Conservation (phyloP, 2,113 vertebrate species). For the Lichenostomus cassidix region DNA sequence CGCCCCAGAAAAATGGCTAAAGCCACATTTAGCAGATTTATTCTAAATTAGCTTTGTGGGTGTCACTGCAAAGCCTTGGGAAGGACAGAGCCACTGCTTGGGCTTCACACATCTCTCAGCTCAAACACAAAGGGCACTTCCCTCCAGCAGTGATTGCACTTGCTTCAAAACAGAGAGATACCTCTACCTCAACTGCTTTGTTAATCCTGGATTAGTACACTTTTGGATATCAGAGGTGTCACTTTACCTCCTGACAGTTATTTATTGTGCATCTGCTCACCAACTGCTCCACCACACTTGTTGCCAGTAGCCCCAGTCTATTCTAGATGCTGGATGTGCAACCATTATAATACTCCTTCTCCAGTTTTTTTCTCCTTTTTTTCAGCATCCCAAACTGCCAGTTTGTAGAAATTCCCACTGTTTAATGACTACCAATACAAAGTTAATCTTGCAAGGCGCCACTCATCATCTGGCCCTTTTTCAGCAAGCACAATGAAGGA, state of each 20-base stretch:
- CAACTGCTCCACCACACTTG: constrained; percentile 19
- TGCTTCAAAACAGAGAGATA: background rate
- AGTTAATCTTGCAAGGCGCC: background rate
- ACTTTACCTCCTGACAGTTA: background rate
- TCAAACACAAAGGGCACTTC: background rate
- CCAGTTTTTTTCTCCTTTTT: background rate
- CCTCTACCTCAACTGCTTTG: background rate
- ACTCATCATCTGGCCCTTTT: background rate
- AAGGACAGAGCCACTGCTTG: fast-evolving
- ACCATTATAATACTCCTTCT: background rate
- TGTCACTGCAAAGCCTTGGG: background rate
- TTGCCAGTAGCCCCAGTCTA: background rate
- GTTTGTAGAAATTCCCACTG: background rate
- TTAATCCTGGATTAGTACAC: background rate
- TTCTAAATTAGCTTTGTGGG: background rate
- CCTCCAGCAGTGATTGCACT: background rate
- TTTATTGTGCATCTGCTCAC: background rate
- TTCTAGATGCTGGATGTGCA: background rate
- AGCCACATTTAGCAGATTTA: background rate
- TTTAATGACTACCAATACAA: background rate
- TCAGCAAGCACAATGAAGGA: constrained; percentile 1
- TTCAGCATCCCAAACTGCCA: background rate
- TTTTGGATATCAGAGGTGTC: background rate
- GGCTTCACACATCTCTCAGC: background rate
- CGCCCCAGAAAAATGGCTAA: background rate